phyloP scores from a whole-genome alignment of 2,113 vertebrate genomes.

The Sinocyclocheilus grahami region DNA sequence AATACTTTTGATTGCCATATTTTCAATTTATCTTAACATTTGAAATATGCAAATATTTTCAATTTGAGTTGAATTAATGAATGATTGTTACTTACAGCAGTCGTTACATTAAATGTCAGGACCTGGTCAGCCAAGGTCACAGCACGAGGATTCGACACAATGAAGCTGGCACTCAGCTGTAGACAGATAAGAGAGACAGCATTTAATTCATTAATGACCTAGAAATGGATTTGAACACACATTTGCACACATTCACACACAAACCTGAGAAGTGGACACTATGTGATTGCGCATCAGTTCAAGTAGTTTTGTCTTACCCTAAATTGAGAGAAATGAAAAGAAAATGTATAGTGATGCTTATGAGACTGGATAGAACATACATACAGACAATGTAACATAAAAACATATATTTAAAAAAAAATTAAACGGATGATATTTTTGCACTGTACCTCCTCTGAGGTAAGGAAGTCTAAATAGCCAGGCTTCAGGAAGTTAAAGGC shows the following conservation, averaged over 20 bases:
- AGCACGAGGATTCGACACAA: conserved; percentile 72
- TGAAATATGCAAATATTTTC: background rate
- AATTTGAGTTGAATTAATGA: background rate
- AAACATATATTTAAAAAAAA: background rate
- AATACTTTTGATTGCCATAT: too few species aligned
- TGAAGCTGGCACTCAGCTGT: conserved; percentile 83
- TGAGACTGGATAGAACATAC: background rate
- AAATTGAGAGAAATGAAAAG: conserved; percentile 42
- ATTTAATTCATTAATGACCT: background rate
- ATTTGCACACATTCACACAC: conserved; percentile 26
- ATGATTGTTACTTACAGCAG: conserved; percentile 74
- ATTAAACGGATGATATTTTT: background rate
- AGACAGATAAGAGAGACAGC: conserved; percentile 27
- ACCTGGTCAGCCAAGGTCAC: conserved; percentile 86
- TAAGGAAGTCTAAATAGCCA: conserved; percentile 78
- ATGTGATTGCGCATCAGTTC: conserved; percentile 89
- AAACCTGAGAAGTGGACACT: conserved; percentile 77
- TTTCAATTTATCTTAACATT: background rate
- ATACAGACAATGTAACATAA: background rate
- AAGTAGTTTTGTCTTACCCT: conserved; percentile 86
- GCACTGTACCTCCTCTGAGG: conserved; percentile 77
- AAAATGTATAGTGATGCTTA: background rate
- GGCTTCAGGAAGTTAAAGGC: conserved; percentile 77
- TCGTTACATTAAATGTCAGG: conserved; percentile 79
- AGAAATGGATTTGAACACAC: background rate